Evolutionary conservation across 1,140 invertebrate species (phyloP), one percentile per base, ranked within the genome.

Genomic region (Microplitis demolitor): DNA sequence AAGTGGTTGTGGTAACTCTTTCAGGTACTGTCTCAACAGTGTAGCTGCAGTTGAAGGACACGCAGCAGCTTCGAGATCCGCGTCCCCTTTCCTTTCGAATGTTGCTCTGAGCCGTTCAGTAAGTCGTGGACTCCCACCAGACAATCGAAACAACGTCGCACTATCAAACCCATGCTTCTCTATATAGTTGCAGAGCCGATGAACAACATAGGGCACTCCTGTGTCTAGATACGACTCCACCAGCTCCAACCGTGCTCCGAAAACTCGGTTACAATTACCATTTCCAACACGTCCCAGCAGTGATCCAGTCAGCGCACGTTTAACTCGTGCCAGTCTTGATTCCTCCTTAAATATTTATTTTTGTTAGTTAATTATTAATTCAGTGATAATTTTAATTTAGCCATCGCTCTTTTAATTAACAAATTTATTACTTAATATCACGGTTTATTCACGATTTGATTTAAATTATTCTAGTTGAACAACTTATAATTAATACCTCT

Each of bases 1-100:
- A 24, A 89, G 78, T 62, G 88, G 87, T 75, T 88, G 83, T 11
- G 88, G 88, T 58, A 89, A 75, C 76, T 89, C 88, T 71, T 87
- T 85, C 16, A 89, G 78, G 80, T 88, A 89, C 35, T 88, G 83
- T 24, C 86, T 83, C 35, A 89, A 83, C 56, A 89, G 80, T 4
- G 87, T 85, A 4, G 86, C 88, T 13, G 87, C 88, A 2, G 86
- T 85, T 9, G 84, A 80, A 4, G 87, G 86, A 73, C 87, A 88
- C 5, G 80, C 83, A 4, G 83, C 83, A 24, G 76, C 78, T 58
- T 89, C 88, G 37, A 89, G 79, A 75, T 89, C 87, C 34, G 87
- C 87, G 71, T 88, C 88, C 4, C 87, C 87, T 37, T 85, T 81
- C n/a, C 85, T 80, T 66, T 89, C 88, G 69, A 89, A 88, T 0